These are phyloP conservation scores for Synergus umbraculus DNA, from an alignment of 2,888 invertebrate species.

Conservation along the genomic window DNA sequence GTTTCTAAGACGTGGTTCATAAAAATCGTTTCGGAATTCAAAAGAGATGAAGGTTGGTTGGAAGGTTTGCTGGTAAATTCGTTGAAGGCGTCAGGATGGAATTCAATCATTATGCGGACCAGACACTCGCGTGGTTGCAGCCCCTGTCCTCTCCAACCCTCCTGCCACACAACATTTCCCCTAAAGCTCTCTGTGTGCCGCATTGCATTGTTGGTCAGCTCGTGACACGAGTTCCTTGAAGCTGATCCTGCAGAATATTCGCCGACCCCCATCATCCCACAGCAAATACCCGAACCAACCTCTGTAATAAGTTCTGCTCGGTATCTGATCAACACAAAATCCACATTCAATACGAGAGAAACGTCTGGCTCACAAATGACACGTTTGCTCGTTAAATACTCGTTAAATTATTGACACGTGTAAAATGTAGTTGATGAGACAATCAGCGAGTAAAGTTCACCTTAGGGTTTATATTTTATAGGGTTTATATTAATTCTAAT, in stretches of 20 bases:
- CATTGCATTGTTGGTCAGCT: conserved; percentile 61
- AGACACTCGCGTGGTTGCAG: conserved; percentile 48
- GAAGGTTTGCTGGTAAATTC: conserved; percentile 52
- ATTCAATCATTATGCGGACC: conserved; percentile 67
- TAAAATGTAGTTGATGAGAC: not conserved
- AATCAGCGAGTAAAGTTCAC: not conserved
- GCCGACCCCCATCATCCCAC: conserved; percentile 41
- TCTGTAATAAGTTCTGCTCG: conserved; percentile 9
- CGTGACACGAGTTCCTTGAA: conserved; percentile 50
- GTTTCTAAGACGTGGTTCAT: not conserved
- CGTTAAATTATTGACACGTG: conserved; percentile 1
- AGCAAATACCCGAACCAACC: conserved; percentile 38
- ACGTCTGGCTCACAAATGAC: not conserved
- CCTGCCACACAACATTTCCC: not conserved
- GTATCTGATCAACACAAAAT: conserved; percentile 28
- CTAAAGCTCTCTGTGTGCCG: conserved; percentile 19
- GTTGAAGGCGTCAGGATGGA: conserved; percentile 62
- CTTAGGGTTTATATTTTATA: too few species aligned
- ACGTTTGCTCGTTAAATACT: not conserved
- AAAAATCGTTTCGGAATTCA: not conserved
- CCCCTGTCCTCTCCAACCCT: conserved; percentile 13
- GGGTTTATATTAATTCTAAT: too few species aligned
- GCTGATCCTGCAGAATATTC: conserved; percentile 56
- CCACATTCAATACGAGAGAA: conserved; percentile 31
- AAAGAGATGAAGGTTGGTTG: not conserved